phyloP scores from a whole-genome alignment of 1,140 invertebrate species.

The Aplysia californica region DNA sequence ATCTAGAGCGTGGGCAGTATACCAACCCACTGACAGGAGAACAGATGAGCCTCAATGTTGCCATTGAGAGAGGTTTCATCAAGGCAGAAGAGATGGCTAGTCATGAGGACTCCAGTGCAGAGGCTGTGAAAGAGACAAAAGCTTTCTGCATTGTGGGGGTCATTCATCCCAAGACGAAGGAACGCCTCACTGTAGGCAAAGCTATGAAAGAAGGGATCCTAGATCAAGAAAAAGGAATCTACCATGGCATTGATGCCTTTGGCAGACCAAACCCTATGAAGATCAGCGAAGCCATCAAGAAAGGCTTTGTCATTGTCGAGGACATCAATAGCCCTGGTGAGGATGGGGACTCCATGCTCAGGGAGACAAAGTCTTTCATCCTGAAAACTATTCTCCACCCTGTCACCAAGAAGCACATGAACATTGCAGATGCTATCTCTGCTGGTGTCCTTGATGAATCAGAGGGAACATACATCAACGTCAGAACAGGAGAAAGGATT shows the following conservation, averaged over 20 bases:
- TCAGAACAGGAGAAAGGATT: conserved; percentile 79
- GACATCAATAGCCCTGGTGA: conserved; percentile 35
- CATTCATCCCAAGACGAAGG: conserved; percentile 84
- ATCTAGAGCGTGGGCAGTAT: conserved; percentile 78
- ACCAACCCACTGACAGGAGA: conserved; percentile 77
- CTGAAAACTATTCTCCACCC: conserved; percentile 78
- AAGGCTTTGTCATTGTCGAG: conserved; percentile 60
- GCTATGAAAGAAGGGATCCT: conserved; percentile 87
- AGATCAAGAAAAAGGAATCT: conserved; percentile 79
- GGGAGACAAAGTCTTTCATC: conserved; percentile 64
- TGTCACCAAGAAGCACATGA: conserved; percentile 68
- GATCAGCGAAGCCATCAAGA: conserved; percentile 85
- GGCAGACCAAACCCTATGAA: conserved; percentile 70
- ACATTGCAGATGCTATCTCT: conserved; percentile 83
- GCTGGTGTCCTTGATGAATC: conserved; percentile 86
- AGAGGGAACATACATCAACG: conserved; percentile 82
- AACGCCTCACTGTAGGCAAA: conserved; percentile 82
- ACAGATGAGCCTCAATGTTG: conserved; percentile 84
- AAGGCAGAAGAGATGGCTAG: conserved; percentile 49
- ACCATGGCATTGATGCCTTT: conserved; percentile 51
- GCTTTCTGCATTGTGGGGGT: conserved; percentile 73
- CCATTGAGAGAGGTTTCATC: conserved; percentile 71
- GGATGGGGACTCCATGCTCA: conserved; percentile 38
- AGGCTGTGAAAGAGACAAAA: conserved; percentile 59
- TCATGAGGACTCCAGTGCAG: too few species aligned